A percentile compares a stretch with the other conserved stretches of the same genome.
These are phyloP conservation scores for Carcina quercana DNA, from an alignment of 2,888 invertebrate species.

Conservation along the genomic window DNA sequence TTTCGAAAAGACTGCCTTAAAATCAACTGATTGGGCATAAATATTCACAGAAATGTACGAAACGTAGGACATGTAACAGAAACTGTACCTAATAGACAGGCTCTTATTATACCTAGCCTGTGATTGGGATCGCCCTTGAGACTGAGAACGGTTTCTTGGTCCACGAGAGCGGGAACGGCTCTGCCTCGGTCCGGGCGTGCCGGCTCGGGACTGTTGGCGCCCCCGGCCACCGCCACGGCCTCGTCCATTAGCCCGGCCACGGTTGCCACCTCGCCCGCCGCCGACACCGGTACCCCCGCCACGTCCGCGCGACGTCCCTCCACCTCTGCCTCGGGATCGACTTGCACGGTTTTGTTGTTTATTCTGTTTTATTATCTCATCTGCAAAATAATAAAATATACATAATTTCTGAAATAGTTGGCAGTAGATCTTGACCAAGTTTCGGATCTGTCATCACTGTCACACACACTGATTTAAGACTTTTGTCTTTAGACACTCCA, in stretches of 20 bases:
- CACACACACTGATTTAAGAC: too few relatives aligned
- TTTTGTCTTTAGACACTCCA: too few relatives aligned
- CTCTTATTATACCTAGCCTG: too few relatives aligned
- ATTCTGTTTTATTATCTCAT: conserved; percentile 59
- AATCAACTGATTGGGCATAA: too few relatives aligned
- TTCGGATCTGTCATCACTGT: too few relatives aligned
- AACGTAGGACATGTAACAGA: too few relatives aligned
- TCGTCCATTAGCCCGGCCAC: conserved; percentile 29
- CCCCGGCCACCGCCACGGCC: conserved; percentile 25
- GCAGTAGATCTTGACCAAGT: too few relatives aligned
- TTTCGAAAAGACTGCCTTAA: too few relatives aligned
- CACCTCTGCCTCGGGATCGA: conserved; percentile 49
- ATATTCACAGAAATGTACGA: too few relatives aligned
- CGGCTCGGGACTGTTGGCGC: conserved; percentile 31
- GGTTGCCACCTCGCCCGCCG: conserved; percentile 29
- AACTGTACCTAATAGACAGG: too few relatives aligned
- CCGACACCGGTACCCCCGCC: conserved; percentile 26
- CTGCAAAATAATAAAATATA: conserved; percentile 29
- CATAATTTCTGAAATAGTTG: too few relatives aligned
- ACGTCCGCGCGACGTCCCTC: conserved; percentile 24
- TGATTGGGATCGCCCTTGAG: conserved; percentile 31
- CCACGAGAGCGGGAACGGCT: conserved; percentile 33
- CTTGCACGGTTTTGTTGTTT: conserved; percentile 42
- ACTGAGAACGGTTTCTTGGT: conserved; percentile 23
- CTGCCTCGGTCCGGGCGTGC: conserved; percentile 26